Evolutionary conservation across 2,888 invertebrate genomes (phyloP), one percentile per base, ranked within the genome.

Genomic region (Scaptomyza polygonia): DNA sequence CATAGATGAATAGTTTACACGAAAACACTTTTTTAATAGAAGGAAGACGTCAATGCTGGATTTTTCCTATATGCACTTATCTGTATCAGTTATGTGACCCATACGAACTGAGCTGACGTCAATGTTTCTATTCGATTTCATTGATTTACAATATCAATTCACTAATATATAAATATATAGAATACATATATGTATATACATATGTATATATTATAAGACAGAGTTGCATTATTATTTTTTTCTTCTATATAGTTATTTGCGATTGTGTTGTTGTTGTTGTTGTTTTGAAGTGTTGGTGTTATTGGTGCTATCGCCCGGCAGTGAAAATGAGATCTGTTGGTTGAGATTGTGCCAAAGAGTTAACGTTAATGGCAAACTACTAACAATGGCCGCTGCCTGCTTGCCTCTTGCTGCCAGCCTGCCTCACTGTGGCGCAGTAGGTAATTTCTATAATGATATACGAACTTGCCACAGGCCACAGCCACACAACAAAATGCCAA

Each of bases 381-480:
- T 86, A 83, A 86, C 83, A 83, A 83, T 83, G 82, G 86, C 80
- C 58, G 67, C 80, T 67, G 76, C 72, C 63, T 54, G 67, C 62
- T 53, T n/a, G 30, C 32, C 4, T 1, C 25, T 5, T 5, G 25
- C 25, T 36, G 32, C 32, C 25, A 9, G 21, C 12, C 25, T 3
- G 21, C 12, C 25, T 3, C 6, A 9, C 39, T 48, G 49, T 47
- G 58, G 62, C 72, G 80, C 83, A 82, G 80, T 80, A 77, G 83
- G 87, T 88, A 87, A 87, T 87, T 87, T 88, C 88, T 86, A 87
- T 84, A 87, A 87, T 87, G 88, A 86, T 88, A 86, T 88, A 88
- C 88, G 83, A 82, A 86, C 85, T 81, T 71, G 84, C 80, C 73
- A 66, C 83, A 71, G 86, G 81, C 77, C 48, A 48, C n/a, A n/a